These are phyloP conservation scores for Aptenodytes forsteri DNA, from an alignment of 2,113 vertebrate species.

Conservation along the genomic window DNA sequence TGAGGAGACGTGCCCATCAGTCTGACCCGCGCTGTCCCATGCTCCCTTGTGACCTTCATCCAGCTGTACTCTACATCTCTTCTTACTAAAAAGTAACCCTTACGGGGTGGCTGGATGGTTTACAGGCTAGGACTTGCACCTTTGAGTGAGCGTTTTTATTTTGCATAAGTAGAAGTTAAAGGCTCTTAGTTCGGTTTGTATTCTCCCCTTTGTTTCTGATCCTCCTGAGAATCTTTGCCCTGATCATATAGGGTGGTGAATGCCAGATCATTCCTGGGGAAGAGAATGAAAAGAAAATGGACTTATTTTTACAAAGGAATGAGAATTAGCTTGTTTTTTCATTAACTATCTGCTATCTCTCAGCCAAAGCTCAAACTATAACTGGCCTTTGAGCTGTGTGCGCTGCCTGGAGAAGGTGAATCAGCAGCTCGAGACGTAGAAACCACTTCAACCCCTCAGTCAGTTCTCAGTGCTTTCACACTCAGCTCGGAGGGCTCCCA, in stretches of 20 bases:
- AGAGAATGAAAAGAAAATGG: not conserved
- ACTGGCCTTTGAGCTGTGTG: not conserved
- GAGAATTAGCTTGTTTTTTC: not conserved
- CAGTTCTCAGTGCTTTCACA: not conserved
- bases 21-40: rapidly evolving
- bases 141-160: not conserved
- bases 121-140: not conserved
- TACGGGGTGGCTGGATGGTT: not conserved
- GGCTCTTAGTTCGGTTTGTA: not conserved
- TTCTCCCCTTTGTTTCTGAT: not conserved
- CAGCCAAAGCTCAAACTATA: not conserved
- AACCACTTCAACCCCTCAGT: not conserved
- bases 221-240: not conserved
- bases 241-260: not conserved
- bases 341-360: not conserved
- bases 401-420: conserved; percentile 1
- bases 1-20: not conserved
- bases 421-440: not conserved
- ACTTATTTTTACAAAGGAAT: not conserved
- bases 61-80: not conserved
- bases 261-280: not conserved
- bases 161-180: not conserved
- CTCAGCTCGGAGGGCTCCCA: rapidly evolving
- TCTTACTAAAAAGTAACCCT: not conserved
- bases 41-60: not conserved